Evolutionary conservation across 1,140 invertebrate species (phyloP), one percentile per base, ranked within the genome.

Genomic region (Charaxes varanes): DNA sequence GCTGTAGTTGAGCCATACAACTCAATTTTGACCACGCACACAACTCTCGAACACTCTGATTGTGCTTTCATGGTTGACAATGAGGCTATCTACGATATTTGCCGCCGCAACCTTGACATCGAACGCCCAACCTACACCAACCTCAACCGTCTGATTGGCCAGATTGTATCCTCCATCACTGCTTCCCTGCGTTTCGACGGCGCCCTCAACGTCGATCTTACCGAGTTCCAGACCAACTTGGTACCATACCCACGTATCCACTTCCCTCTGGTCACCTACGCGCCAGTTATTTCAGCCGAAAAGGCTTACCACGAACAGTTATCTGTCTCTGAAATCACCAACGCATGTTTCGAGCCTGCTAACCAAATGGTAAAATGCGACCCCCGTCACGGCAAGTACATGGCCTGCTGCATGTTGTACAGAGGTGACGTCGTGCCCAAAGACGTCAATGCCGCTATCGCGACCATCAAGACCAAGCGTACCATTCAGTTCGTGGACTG

Each of bases 301-400:
- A 94, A 94, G 83, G 93, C 93, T n/a, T 93, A 93, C 85, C 92
- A 94, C 72, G 92, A 94, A 69, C 90, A 92, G 61, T 81, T 93
- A 43, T 91, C 90, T 4, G 91, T 96, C n/a, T 89, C 91, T 17
- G 94, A 96, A 72, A 95, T 96, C 63, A 96, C 94, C 62, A 94
- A 92, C 73, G 90, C 92, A n/a, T 94, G 93, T 79, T 96, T 96
- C 80, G 93, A 95, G 76, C 91, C 93, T 19, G 90, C 90, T 59
- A 96, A 94, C 85, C 94, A 95, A 87, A 95, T 96, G 94, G 93
- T 96, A n/a, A 96, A 95, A 78, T 95, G 94, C 77, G 93, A 95
- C 72, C 94, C 94, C 5, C 88, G 93, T 56, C 91, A 93, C 74
- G 94, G 94, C 47, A 95, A 96, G 69, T 96, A 94, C 87, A 95